Conservation (phyloP, 2,113 vertebrate species). For the Speoplatyrhinus poulsoni region DNA sequence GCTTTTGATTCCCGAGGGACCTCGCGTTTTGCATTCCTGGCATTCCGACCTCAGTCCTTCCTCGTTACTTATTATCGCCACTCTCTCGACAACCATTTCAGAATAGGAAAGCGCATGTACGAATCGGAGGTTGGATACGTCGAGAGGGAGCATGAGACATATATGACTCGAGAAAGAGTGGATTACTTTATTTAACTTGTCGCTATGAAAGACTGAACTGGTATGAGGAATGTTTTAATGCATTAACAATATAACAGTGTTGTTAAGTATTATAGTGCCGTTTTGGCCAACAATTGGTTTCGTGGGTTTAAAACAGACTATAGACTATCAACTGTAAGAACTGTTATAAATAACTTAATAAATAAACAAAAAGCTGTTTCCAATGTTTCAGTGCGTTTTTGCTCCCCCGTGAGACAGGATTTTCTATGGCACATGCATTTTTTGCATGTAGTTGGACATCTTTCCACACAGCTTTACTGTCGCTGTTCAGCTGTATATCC, state of each 20-base stretch:
- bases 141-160: conserved; percentile 40
- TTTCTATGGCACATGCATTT: conserved; percentile 53
- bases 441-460: conserved; percentile 47
- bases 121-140: conserved; percentile 22
- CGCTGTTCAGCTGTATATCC: conserved; percentile 45
- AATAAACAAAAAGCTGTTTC: conserved; percentile 26
- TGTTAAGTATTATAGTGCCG: not conserved
- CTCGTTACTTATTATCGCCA: conserved; percentile 82
- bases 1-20: conserved; percentile 83
- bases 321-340: not conserved
- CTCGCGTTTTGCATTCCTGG: conserved; percentile 91
- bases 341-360: too few species aligned
- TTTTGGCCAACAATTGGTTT: not conserved
- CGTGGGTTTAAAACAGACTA: not conserved
- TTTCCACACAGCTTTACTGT: conserved; percentile 55
- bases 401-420: conserved; percentile 67
- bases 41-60: conserved; percentile 86
- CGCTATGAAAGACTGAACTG: conserved; percentile 64
- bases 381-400: conserved; percentile 44
- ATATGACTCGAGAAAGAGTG: conserved; percentile 47
- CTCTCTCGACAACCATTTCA: conserved; percentile 64
- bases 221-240: conserved; percentile 53
- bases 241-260: not conserved
- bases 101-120: conserved; percentile 40
- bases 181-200: conserved; percentile 27